Conservation (phyloP, 2,888 invertebrate species). For the Lepas anatifera region DNA sequence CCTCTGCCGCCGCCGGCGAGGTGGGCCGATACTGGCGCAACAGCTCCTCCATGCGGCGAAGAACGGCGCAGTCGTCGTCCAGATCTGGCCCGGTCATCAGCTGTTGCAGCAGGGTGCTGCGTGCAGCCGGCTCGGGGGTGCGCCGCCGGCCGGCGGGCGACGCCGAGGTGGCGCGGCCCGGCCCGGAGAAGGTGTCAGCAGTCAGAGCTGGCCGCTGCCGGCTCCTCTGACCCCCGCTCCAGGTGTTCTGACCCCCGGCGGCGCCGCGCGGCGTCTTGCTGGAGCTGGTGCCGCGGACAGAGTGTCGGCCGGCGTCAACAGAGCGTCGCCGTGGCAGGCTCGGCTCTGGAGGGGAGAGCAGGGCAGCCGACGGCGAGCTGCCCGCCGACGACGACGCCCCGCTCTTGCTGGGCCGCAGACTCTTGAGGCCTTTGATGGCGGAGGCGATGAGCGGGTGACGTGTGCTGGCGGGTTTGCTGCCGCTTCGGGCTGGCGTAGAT, state of each 20-base stretch:
- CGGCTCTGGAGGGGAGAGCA: not conserved
- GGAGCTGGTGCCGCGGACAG: not conserved
- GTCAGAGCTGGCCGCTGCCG: slow-evolving; percentile 41
- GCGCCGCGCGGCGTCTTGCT: not conserved
- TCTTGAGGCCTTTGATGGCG: not conserved
- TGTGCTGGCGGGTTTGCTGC: not conserved
- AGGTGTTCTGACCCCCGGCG: slow-evolving; percentile 46
- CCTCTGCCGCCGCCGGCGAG: not conserved
- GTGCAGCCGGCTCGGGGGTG: slow-evolving; percentile 23
- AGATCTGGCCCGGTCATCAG: slow-evolving; percentile 45
- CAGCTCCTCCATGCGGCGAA: slow-evolving; percentile 59
- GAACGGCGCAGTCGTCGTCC: slow-evolving; percentile 57
- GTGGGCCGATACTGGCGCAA: slow-evolving; percentile 44
- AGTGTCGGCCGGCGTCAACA: not conserved
- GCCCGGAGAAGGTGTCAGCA: slow-evolving; percentile 45
- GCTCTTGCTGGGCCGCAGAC: not conserved
- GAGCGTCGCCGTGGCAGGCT: not conserved
- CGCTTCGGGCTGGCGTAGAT: no score
- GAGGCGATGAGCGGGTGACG: slow-evolving; percentile 1
- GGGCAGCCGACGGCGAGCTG: not conserved
- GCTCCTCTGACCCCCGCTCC: slow-evolving; percentile 50
- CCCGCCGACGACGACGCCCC: not conserved
- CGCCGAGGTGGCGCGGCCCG: not conserved
- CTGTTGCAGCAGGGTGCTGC: not conserved
- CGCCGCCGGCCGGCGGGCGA: not conserved